Conservation (phyloP, 2,888 invertebrate species). For the Portevinia maculata region DNA sequence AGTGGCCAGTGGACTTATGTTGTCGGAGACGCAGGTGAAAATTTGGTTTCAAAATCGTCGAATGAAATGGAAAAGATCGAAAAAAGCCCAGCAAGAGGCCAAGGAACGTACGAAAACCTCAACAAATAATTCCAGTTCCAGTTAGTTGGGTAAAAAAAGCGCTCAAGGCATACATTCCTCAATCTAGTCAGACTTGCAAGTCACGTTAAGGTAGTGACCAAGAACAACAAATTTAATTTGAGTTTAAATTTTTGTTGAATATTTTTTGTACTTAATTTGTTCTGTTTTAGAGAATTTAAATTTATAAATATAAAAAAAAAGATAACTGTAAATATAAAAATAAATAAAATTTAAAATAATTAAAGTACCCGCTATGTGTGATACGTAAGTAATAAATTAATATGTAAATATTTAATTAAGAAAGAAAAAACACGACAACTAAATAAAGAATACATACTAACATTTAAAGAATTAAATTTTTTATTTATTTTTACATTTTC, state of each 20-base stretch:
- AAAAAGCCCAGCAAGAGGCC: conserved; percentile 96
- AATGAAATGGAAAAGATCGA: conserved; percentile 99
- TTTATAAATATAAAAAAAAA: conserved; percentile 26
- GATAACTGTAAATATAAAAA: conserved; percentile 61
- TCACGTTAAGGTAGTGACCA: conserved; percentile 38
- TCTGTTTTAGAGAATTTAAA: conserved; percentile 71
- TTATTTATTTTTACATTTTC: neutral
- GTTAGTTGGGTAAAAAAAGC: conserved; percentile 48
- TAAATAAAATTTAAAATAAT: conserved; percentile 22
- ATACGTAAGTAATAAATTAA: conserved; percentile 65
- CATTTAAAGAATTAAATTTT: conserved; percentile 47
- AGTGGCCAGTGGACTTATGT: conserved; percentile 98
- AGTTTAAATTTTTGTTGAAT: conserved; percentile 21
- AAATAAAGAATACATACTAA: conserved; percentile 72
- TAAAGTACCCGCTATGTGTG: conserved; percentile 69
- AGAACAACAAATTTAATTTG: conserved; percentile 13
- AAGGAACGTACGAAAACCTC: conserved; percentile 83
- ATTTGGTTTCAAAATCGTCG: conserved; percentile 99
- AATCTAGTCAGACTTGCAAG: conserved; percentile 67
- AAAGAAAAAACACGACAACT: conserved; percentile 74
- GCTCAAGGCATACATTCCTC: neutral
- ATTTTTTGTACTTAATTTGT: conserved; percentile 56
- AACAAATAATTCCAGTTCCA: conserved; percentile 43
- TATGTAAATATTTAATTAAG: conserved; percentile 68
- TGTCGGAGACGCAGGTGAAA: conserved; percentile 99